Evolutionary conservation across 2,888 invertebrate species (phyloP).

Genomic region (Cordilura impudica): DNA sequence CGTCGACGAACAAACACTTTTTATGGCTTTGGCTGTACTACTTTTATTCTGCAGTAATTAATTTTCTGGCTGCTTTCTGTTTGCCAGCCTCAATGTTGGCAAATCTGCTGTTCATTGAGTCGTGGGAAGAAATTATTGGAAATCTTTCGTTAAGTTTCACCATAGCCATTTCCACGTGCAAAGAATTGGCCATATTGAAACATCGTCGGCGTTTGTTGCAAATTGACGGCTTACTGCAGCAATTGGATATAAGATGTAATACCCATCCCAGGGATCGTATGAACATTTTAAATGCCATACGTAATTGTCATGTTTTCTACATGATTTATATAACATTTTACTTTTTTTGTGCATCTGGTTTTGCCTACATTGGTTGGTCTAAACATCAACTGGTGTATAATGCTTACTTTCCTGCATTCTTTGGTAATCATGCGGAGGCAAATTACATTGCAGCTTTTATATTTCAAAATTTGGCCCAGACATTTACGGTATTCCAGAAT

Average conservation of each 20-base stretch:
- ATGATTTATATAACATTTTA: constrained; percentile 50
- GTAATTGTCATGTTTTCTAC: constrained; percentile 49
- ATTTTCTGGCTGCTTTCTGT: constrained; percentile 34
- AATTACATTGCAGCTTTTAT: constrained; percentile 55
- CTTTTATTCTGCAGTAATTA: constrained; percentile 54
- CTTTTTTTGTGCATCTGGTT: constrained; percentile 45
- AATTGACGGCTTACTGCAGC: constrained; percentile 33
- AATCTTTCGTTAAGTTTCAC: constrained; percentile 63
- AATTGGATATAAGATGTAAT: constrained; percentile 61
- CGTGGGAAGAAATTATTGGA: constrained; percentile 45
- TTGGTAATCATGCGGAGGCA: constrained; percentile 8
- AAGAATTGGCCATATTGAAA: constrained; percentile 47
- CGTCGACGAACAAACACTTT: neutral
- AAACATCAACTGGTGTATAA: constrained; percentile 57
- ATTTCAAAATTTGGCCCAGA: constrained; percentile 51
- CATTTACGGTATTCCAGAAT: constrained; percentile 50
- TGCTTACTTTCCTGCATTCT: constrained; percentile 64
- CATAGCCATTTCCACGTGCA: constrained; percentile 48
- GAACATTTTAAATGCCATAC: constrained; percentile 53
- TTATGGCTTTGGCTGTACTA: constrained; percentile 51
- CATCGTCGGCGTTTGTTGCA: constrained; percentile 33
- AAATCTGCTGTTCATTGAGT: constrained; percentile 48
- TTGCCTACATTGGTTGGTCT: constrained; percentile 49
- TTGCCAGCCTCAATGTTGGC: constrained; percentile 47
- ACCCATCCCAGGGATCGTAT: constrained; percentile 41